These are phyloP conservation scores for Hyphantria cunea DNA, from an alignment of 1,140 invertebrate species.

Conservation along the genomic window DNA sequence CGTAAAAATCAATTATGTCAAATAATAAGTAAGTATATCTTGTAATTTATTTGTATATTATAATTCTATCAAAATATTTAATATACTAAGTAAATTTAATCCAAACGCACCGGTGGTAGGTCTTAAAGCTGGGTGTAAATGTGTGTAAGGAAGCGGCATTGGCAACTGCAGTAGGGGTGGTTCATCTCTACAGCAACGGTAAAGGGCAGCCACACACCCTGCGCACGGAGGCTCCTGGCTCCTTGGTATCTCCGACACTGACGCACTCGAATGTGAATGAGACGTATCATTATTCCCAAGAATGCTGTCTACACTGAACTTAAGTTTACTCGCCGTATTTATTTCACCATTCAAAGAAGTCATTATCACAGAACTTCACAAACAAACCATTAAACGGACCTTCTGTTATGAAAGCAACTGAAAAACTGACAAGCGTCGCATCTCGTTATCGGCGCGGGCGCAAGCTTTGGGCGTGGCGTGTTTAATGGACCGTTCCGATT, in stretches of 20 bases:
- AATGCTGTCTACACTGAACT: constrained; percentile 78
- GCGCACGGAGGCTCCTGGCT: constrained; percentile 68
- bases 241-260: constrained; percentile 40
- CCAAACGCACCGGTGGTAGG: constrained; percentile 59
- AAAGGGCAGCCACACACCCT: constrained; percentile 70
- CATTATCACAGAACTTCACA: constrained; percentile 52
- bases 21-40: too few species aligned
- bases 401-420: constrained; percentile 48
- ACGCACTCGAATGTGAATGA: constrained; percentile 29
- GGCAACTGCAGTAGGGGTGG: constrained; percentile 64
- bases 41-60: neutral
- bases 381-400: constrained; percentile 33
- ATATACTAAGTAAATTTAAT: constrained; percentile 3
- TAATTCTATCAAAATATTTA: neutral
- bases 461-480: constrained; percentile 61
- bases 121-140: constrained; percentile 70
- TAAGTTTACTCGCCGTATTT: constrained; percentile 60
- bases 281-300: constrained; percentile 53
- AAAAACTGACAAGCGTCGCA: constrained; percentile 61
- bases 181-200: constrained; percentile 71
- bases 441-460: constrained; percentile 53
- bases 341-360: constrained; percentile 68
- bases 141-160: constrained; percentile 62
- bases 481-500: constrained; percentile 48
- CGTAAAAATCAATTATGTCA: too few species aligned